Evolutionary conservation across 2,113 vertebrate genomes (phyloP), one percentile per base, ranked within the genome.

Genomic region (Lasiurus cinereus): DNA sequence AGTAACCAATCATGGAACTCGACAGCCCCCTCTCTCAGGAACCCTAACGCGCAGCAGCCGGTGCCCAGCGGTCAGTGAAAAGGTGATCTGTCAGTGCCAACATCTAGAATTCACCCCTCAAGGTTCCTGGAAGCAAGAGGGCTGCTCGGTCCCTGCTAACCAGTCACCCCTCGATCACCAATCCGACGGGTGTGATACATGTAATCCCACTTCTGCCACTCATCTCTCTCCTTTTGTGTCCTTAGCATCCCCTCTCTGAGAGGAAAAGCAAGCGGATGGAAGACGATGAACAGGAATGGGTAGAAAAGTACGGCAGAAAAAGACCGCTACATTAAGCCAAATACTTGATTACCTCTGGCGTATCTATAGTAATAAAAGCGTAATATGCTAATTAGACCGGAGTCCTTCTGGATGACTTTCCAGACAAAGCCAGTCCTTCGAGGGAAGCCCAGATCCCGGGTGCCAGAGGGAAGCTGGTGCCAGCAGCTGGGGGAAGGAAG

Each of bases 21-120:
- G 92, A 92, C 73, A 95, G 62, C 52, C 92, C 76, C 78, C 77
- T 86, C 76, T 46, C 82, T 85, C n/a, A 54, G 72, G 90, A 90
- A 85, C 91, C 91, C 79, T 87, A 66, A 87, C 82, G 77, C 1
- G 0, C 13, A 69, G 36, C 5, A 39, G 48, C 0, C 0, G 80
- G 70, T n/a, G 72, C 52, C n/a, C 7, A 9, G 54, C 69, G 52
- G 67, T 84, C 79, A 91, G 56, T 72, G 33, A 54, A 94, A 93
- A 93, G 59, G 84, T 70, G 54, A 87, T 67, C 62, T n/a, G 24
- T 83, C 67, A 83, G 74, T 15, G 56, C 24, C n/a, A 19, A 59
- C 0, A 18, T 67, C 69, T 79, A 69, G 72, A 95, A 74, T 79
- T 92, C 48, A 94, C 78, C 27, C 67, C 73, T 79, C 16, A 46